phyloP scores from a whole-genome alignment of 2,888 invertebrate species.

The Caenorhabditis sp. region DNA sequence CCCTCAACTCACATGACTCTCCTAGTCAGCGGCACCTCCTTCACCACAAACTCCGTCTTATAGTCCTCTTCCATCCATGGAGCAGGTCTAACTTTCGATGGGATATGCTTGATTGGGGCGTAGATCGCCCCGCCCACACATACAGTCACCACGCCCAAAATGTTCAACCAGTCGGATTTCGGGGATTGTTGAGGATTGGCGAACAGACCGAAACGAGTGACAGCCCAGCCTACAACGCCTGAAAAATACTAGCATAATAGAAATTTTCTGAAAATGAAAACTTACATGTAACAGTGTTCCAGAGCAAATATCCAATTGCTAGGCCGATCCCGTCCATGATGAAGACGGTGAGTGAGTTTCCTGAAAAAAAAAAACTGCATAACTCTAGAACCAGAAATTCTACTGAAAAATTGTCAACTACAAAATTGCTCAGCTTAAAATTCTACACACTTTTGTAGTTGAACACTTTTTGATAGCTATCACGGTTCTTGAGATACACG shows the following conservation, averaged over 20 bases:
- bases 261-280: neutral
- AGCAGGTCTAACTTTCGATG: slow-evolving; percentile 71
- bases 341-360: slow-evolving; percentile 66
- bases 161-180: slow-evolving; percentile 67
- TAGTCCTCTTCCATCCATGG: slow-evolving; percentile 63
- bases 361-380: slow-evolving; percentile 28
- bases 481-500: too few relatives aligned
- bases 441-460: too few relatives aligned
- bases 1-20: slow-evolving; percentile 35
- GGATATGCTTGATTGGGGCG: slow-evolving; percentile 70
- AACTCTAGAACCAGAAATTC: too few relatives aligned
- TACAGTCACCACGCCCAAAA: slow-evolving; percentile 71
- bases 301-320: slow-evolving; percentile 72
- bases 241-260: neutral
- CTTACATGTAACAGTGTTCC: slow-evolving; percentile 71
- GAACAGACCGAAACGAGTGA: slow-evolving; percentile 75
- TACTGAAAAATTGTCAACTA: too few relatives aligned
- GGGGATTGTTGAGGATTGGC: slow-evolving; percentile 67
- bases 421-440: too few relatives aligned
- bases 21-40: slow-evolving; percentile 42
- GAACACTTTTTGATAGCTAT: too few relatives aligned
- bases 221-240: slow-evolving; percentile 71
- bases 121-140: slow-evolving; percentile 72
- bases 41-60: slow-evolving; percentile 31
- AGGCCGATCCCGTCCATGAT: slow-evolving; percentile 75